phyloP scores from a whole-genome alignment of 2,797 vertebrate species.

The Sebastes taczanowskii region DNA sequence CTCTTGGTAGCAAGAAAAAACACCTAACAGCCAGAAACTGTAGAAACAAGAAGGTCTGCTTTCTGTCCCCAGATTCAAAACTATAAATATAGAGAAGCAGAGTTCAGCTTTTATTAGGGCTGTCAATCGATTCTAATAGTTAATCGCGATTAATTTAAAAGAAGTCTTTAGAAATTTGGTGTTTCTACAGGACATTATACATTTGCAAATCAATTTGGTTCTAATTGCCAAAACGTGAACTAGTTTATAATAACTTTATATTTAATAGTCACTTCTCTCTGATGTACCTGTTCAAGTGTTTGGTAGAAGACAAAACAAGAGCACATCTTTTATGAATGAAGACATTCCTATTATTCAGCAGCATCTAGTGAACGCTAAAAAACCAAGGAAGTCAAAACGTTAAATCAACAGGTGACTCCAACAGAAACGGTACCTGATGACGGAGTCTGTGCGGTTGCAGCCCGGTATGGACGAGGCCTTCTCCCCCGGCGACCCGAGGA shows the following conservation, averaged over 20 bases:
- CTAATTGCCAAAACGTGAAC: neutral
- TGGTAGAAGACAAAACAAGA: neutral
- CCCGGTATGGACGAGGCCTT: slow-evolving; percentile 98
- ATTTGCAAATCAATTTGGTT: neutral
- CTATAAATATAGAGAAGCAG: no score
- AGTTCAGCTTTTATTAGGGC: no score
- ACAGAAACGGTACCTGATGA: slow-evolving; percentile 90
- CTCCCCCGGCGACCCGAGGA: slow-evolving; percentile 97
- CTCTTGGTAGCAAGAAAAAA: neutral
- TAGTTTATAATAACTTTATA: neutral
- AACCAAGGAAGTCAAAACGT: neutral
- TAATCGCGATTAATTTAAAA: no score
- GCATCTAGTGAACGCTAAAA: neutral
- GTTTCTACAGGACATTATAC: neutral
- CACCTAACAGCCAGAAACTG: neutral
- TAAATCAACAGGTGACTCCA: neutral
- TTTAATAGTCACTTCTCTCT: neutral
- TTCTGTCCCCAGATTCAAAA: no score
- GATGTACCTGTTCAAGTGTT: neutral
- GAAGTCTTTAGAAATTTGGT: no score
- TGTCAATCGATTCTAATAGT: no score
- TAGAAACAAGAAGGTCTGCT: neutral
- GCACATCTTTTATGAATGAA: neutral
- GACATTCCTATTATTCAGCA: no score
- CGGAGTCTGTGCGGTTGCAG: slow-evolving; percentile 97